A percentile compares a stretch with the other conserved stretches of the same genome.
Evolutionary conservation across 1,140 invertebrate genomes (phyloP).

Genomic region (Metopolophium dirhodum): DNA sequence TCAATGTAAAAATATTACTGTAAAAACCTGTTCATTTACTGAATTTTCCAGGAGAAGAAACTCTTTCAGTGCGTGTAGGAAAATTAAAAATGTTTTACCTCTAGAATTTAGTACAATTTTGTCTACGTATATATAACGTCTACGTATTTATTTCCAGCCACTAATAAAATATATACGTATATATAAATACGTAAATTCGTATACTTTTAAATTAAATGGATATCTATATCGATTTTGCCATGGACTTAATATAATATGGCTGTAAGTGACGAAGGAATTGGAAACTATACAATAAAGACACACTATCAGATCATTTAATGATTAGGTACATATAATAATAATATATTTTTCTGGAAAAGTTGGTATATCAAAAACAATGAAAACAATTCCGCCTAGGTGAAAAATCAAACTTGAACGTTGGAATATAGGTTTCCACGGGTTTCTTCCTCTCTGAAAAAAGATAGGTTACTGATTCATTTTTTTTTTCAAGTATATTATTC

Average conservation of each 20-base stretch:
- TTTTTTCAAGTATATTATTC: not conserved
- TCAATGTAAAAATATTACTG: not conserved
- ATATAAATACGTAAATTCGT: too few species aligned
- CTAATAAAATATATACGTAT: too few species aligned
- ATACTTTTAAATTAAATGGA: too few species aligned
- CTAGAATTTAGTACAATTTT: not conserved
- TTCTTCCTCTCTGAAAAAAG: not conserved
- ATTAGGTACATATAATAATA: not conserved
- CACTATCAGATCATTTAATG: not conserved
- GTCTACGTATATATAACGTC: too few species aligned
- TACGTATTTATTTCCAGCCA: too few species aligned
- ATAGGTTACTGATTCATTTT: not conserved
- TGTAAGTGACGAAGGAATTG: not conserved
- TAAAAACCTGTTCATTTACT: not conserved
- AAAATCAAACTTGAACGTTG: not conserved
- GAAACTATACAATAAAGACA: not conserved
- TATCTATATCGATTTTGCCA: not conserved
- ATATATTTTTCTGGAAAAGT: not conserved
- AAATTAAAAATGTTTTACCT: not conserved
- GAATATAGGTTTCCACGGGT: not conserved
- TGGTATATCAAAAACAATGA: not conserved
- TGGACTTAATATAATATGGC: not conserved
- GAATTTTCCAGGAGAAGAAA: not conserved
- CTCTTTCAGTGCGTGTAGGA: not conserved
- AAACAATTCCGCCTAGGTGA: not conserved